These are phyloP conservation scores for Myotis lucifugus DNA, from an alignment of 2,113 vertebrate genomes.

Conservation along the genomic window DNA sequence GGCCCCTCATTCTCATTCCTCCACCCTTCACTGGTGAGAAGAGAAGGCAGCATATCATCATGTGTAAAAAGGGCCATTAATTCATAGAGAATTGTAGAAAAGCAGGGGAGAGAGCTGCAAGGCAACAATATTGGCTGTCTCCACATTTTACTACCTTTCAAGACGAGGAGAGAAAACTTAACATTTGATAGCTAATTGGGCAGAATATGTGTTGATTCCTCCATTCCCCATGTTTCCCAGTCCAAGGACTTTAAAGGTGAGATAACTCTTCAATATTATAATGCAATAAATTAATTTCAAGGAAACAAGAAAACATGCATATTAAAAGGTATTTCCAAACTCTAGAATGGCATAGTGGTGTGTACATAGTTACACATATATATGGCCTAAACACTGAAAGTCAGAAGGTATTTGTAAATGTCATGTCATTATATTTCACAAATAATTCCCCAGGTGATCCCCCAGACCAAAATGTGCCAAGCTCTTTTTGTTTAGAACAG, in stretches of 20 bases:
- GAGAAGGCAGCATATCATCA: not conserved
- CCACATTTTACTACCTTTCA: conserved; percentile 1
- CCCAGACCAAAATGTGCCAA: not conserved
- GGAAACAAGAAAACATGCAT: not conserved
- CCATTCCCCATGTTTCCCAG: not conserved
- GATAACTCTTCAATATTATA: not conserved
- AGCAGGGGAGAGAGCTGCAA: not conserved
- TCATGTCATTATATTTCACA: conserved; percentile 11
- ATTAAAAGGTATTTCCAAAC: conserved; percentile 27
- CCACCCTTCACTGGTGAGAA: not conserved
- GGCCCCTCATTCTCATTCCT: not conserved
- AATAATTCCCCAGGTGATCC: conserved; percentile 17
- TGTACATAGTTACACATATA: not conserved
- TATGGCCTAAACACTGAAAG: not conserved
- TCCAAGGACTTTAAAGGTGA: not conserved
- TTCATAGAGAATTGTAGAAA: not conserved
- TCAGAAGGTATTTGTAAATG: conserved; percentile 41
- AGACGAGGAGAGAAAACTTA: not conserved
- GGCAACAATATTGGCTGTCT: not conserved
- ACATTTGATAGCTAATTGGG: not conserved
- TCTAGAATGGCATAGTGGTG: not conserved
- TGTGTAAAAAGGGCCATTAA: not conserved
- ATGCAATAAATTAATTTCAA: not conserved
- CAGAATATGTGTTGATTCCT: not conserved
- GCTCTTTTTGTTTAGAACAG: conserved; percentile 36